phyloP scores from a whole-genome alignment of 2,797 vertebrate species.

The Caiman crocodilus region DNA sequence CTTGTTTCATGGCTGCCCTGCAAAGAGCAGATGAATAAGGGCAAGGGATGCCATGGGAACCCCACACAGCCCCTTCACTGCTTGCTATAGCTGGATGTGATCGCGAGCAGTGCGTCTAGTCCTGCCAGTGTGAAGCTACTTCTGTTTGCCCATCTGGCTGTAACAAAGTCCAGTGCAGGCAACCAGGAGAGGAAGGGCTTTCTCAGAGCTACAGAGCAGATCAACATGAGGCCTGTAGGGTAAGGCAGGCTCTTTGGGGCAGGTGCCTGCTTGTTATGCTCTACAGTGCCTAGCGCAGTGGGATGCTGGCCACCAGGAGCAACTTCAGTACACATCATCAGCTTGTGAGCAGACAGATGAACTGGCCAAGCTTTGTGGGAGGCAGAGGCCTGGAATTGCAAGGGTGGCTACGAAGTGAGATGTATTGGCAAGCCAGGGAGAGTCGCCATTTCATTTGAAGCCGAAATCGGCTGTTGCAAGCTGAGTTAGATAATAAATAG shows the following conservation, averaged over 20 bases:
- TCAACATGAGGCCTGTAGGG: background rate
- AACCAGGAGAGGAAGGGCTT: background rate
- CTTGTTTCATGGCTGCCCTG: background rate
- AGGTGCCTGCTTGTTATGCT: background rate
- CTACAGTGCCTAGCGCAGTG: background rate
- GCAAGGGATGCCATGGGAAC: background rate
- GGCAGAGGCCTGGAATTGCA: background rate
- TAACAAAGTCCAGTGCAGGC: background rate
- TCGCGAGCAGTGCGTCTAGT: background rate
- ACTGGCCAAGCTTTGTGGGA: background rate
- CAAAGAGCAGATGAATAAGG: rapidly evolving
- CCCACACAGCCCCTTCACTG: background rate
- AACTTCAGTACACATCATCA: background rate
- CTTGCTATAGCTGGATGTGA: background rate
- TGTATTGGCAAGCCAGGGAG: background rate
- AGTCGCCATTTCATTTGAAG: background rate
- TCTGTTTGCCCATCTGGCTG: background rate
- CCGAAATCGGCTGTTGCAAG: background rate
- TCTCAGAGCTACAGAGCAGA: background rate
- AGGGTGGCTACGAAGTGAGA: background rate
- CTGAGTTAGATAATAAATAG: background rate
- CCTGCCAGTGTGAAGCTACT: background rate
- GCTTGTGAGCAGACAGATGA: background rate
- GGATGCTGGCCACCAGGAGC: background rate
- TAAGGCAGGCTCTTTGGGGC: background rate